Evolutionary conservation across 2,113 vertebrate species (phyloP), one percentile per base, ranked within the genome.

Genomic region (Himantopus leucocephalus): DNA sequence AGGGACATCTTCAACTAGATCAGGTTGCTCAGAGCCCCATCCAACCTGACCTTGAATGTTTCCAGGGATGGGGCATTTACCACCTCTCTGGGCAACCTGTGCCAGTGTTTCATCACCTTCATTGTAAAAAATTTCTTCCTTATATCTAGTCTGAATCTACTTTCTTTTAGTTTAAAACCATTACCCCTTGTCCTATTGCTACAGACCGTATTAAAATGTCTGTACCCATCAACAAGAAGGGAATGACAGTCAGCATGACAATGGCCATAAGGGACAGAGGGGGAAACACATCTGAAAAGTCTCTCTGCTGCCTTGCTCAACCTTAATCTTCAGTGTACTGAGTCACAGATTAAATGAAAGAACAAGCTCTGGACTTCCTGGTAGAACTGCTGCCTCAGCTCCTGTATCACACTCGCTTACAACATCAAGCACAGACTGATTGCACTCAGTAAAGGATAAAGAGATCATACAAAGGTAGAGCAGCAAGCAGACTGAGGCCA

Each of bases 301-400:
- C 17, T 8, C 12, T 39, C 43, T 82, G 67, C 80, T 48, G 29
- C 52, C 48, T 90, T 85, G 23, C 35, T 64, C 30, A 85, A 73
- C 45, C 29, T 79, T 48, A 64, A 71, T 55, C 47, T 95, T 90
- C 19, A 14, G 34, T 27, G 37, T 52, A 82, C 50, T 93, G 92
- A 93, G 81, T 45, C 76, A 92, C 0, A 90, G 60, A 43, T n/a
- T 41, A 91, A 64, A 63, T 50, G 13, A 83, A 53, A 93, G 45
- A 89, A 43, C n/a, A 58, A 52, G 70, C 32, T 90, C 52, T 52
- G 55, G 47, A 62, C 29, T 88, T 93, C 71, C 76, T 91, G 39
- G 39, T 89, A 60, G 85, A 97, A 77, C 21, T 50, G 59, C 70
- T 96, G 77, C 74, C 52, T 96, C 87, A 94, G 62, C 78, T 91